Conservation (phyloP, 2,113 vertebrate species). For the Spea multiplicata region DNA sequence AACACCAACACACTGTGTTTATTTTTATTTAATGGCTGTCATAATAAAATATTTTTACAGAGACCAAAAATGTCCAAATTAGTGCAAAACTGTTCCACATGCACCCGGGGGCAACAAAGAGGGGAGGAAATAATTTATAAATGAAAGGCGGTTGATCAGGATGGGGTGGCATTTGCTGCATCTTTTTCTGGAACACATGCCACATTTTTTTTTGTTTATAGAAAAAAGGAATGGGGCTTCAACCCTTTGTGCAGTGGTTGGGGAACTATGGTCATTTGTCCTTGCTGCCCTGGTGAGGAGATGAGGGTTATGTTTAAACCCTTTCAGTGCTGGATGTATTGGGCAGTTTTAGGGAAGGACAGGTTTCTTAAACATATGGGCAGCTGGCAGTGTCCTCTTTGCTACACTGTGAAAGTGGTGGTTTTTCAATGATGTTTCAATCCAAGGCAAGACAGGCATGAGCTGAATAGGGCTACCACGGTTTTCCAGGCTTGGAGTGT, state of each 20-base stretch:
- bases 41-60: slow-evolving; percentile 82
- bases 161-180: slow-evolving; percentile 15
- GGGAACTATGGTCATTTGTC: not conserved
- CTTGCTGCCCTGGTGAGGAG: slow-evolving; percentile 3
- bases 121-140: slow-evolving; percentile 42
- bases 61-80: slow-evolving; percentile 72
- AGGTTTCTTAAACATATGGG: slow-evolving; percentile 6
- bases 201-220: slow-evolving; percentile 45
- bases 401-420: slow-evolving; percentile 4
- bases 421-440: not conserved
- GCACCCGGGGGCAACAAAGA: slow-evolving; percentile 65
- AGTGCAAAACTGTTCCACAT: slow-evolving; percentile 80
- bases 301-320: not conserved
- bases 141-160: slow-evolving; percentile 52
- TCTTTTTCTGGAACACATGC: slow-evolving; percentile 59
- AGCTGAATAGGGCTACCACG: slow-evolving; percentile 26
- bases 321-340: slow-evolving; percentile 23
- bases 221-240: not conserved
- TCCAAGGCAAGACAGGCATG: slow-evolving; percentile 34
- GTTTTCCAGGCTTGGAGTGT: not conserved
- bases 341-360: slow-evolving; percentile 16
- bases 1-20: slow-evolving; percentile 45
- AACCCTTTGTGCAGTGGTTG: slow-evolving; percentile 3
- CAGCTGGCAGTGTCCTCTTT: slow-evolving; percentile 29
- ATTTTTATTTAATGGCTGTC: slow-evolving; percentile 71